These are phyloP conservation scores for Pelvicachromis taeniatus DNA, from an alignment of 2,113 vertebrate genomes.

Conservation along the genomic window DNA sequence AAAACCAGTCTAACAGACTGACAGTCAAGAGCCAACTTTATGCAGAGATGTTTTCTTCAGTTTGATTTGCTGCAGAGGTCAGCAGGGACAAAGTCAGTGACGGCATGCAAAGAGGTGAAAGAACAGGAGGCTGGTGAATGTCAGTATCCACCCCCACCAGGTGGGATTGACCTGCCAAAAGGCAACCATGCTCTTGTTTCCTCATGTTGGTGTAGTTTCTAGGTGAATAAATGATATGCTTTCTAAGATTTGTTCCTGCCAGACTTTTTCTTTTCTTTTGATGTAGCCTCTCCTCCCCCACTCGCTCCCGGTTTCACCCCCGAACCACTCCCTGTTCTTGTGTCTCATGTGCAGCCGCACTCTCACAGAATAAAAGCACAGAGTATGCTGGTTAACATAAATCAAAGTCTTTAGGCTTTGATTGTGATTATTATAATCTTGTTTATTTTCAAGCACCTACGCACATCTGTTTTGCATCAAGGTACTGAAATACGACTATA, in stretches of 20 bases:
- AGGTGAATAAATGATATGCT: background rate
- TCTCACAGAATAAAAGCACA: background rate
- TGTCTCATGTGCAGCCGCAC: conserved; percentile 39
- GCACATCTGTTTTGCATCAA: conserved; percentile 63
- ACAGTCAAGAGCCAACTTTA: background rate
- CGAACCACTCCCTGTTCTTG: conserved; percentile 27
- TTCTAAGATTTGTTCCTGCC: background rate
- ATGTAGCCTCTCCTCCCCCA: conserved; percentile 17
- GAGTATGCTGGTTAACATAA: background rate
- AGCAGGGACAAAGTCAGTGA: background rate
- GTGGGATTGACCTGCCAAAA: background rate
- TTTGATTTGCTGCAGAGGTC: background rate
- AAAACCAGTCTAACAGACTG: background rate
- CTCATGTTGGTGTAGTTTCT: background rate
- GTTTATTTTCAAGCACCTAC: conserved; percentile 27
- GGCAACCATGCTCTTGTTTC: background rate
- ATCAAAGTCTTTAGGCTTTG: conserved; percentile 18
- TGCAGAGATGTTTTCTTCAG: background rate
- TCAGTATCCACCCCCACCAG: background rate
- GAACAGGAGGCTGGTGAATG: background rate
- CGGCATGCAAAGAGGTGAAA: background rate
- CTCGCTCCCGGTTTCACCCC: conserved; percentile 3
- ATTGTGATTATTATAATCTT: background rate
- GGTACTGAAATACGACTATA: background rate
- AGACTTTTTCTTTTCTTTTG: background rate